These are phyloP conservation scores for Phyllostomus discolor DNA, from an alignment of 2,113 vertebrate species.

Conservation along the genomic window DNA sequence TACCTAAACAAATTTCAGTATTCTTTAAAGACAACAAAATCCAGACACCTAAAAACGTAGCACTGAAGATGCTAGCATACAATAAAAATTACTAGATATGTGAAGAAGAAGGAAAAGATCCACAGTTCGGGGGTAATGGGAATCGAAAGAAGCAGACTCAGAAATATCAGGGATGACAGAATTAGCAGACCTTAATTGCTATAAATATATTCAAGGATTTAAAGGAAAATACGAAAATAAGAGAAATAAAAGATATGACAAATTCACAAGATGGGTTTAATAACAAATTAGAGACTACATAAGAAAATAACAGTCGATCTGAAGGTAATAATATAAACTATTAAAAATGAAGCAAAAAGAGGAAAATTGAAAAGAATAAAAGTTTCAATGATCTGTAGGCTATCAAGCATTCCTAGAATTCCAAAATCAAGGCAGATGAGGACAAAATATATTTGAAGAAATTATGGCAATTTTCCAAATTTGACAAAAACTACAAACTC, in stretches of 20 bases:
- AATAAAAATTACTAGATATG: not conserved
- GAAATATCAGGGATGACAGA: not conserved
- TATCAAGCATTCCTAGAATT: not conserved
- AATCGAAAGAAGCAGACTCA: not conserved
- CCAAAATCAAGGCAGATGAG: not conserved
- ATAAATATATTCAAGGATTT: slow-evolving; percentile 2
- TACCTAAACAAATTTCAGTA: not conserved
- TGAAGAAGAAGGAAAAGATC: not conserved
- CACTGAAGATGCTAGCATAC: not conserved
- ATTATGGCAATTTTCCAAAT: not conserved
- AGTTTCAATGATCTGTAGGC: not conserved
- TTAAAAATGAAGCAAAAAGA: not conserved
- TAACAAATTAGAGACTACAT: not conserved
- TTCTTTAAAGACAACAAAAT: slow-evolving; percentile 15
- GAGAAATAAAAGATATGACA: not conserved
- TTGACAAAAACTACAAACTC: not conserved
- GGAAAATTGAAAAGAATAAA: not conserved
- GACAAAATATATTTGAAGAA: not conserved
- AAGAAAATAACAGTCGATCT: not conserved
- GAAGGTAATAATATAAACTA: not conserved
- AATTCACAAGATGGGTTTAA: not conserved
- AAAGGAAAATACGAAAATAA: not conserved
- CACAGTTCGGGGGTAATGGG: not conserved
- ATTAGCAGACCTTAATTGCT: not conserved
- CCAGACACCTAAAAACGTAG: not conserved